Base-by-base conservation (phyloP, 2,797 vertebrate species). In the Halcyon leucocephala region DNA sequence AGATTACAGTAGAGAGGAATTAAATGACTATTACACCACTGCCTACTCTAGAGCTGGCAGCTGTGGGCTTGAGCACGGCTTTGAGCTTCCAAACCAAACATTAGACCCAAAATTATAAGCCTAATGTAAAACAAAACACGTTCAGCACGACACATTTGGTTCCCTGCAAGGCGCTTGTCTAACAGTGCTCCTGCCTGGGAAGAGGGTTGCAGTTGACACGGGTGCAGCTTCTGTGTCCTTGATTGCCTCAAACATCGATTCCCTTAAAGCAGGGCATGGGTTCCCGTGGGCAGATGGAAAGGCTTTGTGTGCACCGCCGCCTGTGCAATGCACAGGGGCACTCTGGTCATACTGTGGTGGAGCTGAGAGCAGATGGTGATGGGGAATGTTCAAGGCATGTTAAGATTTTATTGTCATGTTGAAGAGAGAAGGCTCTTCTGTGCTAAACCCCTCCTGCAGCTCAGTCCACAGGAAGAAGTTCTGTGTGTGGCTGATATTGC, bases 1-100 rank as follows among this genome's bases (percentile, higher is more conserved):
- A 95, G 95, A 97, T 95, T 95, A 92, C 90, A 73, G 87, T 70
- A 64, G 61, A 94, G 78, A 94, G 76, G 95, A 97, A 97, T 97
- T 97, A 97, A 97, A 97, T 88, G 96, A 91, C 83, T 90, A 77
- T 97, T 95, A 95, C 72, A 78, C 65, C 74, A 44, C 79, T 92
- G 83, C 93, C 92, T 95, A 64, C 66, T 96, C 94, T 76, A 35
- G 93, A 95, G 79, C 74, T 82, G 90, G 96, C 80, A 90, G 90
- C 77, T 89, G 83, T 1, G 46, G 94, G 89, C 93, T 97, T 16
- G 2, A 92, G 58, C 91, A 77, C 0, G 2, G 62, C 83, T 92
- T 87, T 2, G 72, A 81, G 91, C 87, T 95, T 96, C 91, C 92
- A 95, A 90, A 95, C 31, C 94, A 93, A 94, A 93, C 66, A 82